These are phyloP conservation scores for Odocoileus hemionus DNA, from an alignment of 2,113 vertebrate species.

Conservation along the genomic window DNA sequence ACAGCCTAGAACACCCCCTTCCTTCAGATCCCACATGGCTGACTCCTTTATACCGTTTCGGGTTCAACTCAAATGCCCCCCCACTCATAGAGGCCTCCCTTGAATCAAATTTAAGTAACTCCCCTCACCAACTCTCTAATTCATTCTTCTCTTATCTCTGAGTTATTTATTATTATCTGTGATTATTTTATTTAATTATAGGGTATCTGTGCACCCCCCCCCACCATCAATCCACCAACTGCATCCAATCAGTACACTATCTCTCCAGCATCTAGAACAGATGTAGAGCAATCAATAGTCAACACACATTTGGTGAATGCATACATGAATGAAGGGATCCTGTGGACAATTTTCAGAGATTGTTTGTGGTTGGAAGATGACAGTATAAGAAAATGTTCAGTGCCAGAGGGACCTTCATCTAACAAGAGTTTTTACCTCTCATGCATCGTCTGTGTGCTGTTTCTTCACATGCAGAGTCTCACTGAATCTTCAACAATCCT, in stretches of 20 bases:
- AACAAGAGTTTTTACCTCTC: not conserved
- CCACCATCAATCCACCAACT: not conserved
- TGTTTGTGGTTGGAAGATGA: not conserved
- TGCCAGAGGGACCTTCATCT: not conserved
- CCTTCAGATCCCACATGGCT: not conserved
- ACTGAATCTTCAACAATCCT: not conserved
- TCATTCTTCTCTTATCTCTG: not conserved
- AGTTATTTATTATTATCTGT: not conserved
- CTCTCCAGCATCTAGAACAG: not conserved
- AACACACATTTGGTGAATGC: not conserved
- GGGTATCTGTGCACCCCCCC: not conserved
- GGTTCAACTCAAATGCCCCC: not conserved
- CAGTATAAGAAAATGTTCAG: not conserved
- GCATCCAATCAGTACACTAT: fast-evolving
- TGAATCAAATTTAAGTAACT: not conserved
- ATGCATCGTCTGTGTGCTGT: not conserved
- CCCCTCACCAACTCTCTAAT: not conserved
- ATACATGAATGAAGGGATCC: not conserved
- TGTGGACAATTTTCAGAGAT: not conserved
- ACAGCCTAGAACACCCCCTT: not conserved
- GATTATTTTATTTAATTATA: not conserved
- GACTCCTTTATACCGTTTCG: not conserved
- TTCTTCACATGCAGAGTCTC: not conserved
- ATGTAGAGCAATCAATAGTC: not conserved
- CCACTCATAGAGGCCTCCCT: not conserved